These are phyloP conservation scores for Spilogale gracilis DNA, from an alignment of 2,113 vertebrate genomes.

Conservation along the genomic window DNA sequence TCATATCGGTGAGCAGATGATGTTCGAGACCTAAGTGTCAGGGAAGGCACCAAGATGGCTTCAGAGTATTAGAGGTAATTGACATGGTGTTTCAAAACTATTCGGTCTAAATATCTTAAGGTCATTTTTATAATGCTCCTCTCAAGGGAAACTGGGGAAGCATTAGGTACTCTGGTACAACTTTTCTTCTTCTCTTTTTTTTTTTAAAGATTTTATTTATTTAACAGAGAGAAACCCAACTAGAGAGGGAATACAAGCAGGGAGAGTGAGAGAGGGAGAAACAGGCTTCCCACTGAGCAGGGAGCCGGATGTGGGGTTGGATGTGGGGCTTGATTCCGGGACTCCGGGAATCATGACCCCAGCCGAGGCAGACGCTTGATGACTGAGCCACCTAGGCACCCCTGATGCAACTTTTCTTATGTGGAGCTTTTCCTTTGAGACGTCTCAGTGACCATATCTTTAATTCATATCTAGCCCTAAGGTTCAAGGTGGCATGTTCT, in stretches of 20 bases:
- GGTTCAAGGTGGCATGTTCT: not conserved
- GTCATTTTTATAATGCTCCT: slow-evolving; percentile 71
- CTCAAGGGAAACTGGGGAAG: slow-evolving; percentile 72
- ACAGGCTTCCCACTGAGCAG: too few relatives aligned
- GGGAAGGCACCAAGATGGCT: not conserved
- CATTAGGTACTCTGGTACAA: slow-evolving; percentile 76
- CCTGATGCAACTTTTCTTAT: slow-evolving; percentile 74
- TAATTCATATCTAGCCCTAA: not conserved
- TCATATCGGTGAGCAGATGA: slow-evolving; percentile 94
- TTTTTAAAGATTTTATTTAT: too few relatives aligned
- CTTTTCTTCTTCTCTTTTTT: slow-evolving; percentile 23
- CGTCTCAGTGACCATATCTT: slow-evolving; percentile 25
- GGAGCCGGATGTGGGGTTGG: too few relatives aligned
- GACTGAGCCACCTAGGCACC: not conserved
- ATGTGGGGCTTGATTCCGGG: too few relatives aligned
- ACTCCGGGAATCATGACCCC: too few relatives aligned
- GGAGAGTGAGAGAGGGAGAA: too few relatives aligned
- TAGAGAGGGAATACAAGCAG: too few relatives aligned
- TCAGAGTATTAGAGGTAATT: not conserved
- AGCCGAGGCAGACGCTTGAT: too few relatives aligned
- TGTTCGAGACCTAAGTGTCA: slow-evolving; percentile 92
- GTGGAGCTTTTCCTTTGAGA: slow-evolving; percentile 76
- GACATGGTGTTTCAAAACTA: not conserved
- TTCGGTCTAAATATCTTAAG: slow-evolving; percentile 67
- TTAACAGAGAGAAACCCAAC: too few relatives aligned